Base-by-base conservation (phyloP, 35 echinoderm and acorn worm genomes). In the Heliocidaris tuberculata region DNA sequence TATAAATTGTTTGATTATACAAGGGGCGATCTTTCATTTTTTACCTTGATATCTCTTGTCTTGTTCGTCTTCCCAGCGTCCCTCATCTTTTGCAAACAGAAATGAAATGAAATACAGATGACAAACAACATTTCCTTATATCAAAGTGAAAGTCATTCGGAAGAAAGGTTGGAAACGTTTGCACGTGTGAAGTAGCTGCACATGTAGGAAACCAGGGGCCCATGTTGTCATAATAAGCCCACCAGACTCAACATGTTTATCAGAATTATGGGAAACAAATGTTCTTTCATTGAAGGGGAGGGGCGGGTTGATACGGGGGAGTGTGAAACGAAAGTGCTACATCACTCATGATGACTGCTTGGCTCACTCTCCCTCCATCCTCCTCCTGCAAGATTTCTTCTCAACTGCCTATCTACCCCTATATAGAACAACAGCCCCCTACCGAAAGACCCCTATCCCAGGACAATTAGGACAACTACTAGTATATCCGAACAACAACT, bases 91-190 rank as follows among this genome's bases (percentile, higher is more conserved):
- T 78, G 16, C 61, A 27, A 71, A 78, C 19, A 78, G 27, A 78
- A 27, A 78, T 27, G 65, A 78, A 71, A 27, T 71, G 19, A 78
- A 71, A 27, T 71, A 7, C 19, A 27, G 65, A 78, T 78, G 65
- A 78, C 65, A 78, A 78, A 78, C 21, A 78, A 78, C 65, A 78
- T 78, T n/a, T n/a, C 21, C 65, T n/a, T 4, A 78, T 27, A n/a
- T 78, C 65, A 78, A 78, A 78, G 65, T 78, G 65, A 78, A 78
- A 78, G 65, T 78, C 65, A 78, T 78, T 78, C 65, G 65, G 65
- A 78, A 78, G 27, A 70, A 78, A 78, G 65, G 27, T n/a, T 7
- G 65, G 27, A 78, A 78, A 78, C 21, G 65, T n/a, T 78, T 78
- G 19, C 65, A 78, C 7, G 65, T 78, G 65, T 78, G 19, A 78